Evolutionary conservation across 2,888 invertebrate species (phyloP).

Genomic region (Callinectes sapidus): DNA sequence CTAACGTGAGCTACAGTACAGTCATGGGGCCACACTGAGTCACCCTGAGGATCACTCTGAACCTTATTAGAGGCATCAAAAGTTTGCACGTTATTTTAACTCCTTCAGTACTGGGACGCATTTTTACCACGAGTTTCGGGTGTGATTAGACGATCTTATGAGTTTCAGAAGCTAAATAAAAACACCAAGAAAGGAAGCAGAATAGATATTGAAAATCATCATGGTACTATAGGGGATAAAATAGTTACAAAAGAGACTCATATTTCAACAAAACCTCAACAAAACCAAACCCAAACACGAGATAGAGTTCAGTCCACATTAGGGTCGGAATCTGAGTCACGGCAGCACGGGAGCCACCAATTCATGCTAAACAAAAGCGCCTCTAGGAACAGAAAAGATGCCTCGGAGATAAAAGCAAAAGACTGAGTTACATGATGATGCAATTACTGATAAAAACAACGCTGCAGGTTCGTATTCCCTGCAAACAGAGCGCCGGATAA

Average conservation of each 20-base stretch:
- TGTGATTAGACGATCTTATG: too few species aligned
- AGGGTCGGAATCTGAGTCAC: not conserved
- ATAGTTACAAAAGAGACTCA: not conserved
- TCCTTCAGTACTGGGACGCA: too few species aligned
- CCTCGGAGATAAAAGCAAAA: not conserved
- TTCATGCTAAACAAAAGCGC: not conserved
- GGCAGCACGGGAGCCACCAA: not conserved
- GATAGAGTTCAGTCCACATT: not conserved
- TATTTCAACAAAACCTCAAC: not conserved
- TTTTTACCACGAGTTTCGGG: too few species aligned
- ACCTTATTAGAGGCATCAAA: not conserved
- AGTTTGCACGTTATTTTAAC: too few species aligned
- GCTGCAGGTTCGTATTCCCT: constrained; percentile 1
- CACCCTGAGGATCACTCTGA: not conserved
- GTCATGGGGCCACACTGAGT: not conserved
- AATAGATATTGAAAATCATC: too few species aligned
- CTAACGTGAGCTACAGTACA: not conserved
- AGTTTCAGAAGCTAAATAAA: too few species aligned
- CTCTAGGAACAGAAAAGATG: not conserved
- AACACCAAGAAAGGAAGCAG: too few species aligned
- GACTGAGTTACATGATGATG: constrained; percentile 10
- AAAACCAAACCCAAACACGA: not conserved
- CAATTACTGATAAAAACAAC: constrained; percentile 11
- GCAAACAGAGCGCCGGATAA: not conserved
- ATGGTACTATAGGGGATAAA: too few species aligned